phyloP scores from a whole-genome alignment of 2,113 vertebrate species.

The Lycaon pictus region DNA sequence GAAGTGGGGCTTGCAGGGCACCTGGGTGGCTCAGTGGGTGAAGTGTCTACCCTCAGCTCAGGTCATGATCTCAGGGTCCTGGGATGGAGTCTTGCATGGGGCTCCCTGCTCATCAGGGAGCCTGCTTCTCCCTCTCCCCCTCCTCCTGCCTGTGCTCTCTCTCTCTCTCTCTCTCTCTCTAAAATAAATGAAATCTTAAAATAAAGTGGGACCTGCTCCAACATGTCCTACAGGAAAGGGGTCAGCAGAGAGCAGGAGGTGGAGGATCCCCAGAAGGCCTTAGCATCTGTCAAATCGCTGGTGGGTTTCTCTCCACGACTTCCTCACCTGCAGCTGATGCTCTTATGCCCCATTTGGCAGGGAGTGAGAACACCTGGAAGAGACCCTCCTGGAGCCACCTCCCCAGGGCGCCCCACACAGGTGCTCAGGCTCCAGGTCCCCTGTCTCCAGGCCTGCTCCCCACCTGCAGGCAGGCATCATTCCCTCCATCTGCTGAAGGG shows the following conservation, averaged over 20 bases:
- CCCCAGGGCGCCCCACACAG: background rate
- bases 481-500: no score
- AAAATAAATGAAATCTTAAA: background rate
- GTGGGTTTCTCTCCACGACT: accelerated
- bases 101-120: background rate
- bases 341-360: background rate
- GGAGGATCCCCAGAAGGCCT: no score
- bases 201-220: background rate
- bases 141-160: background rate
- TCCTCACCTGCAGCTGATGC: accelerated
- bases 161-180: background rate
- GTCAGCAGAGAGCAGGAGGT: no score
- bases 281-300: accelerated
- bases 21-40: background rate
- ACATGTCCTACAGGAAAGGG: no score
- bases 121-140: background rate
- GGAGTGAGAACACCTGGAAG: background rate
- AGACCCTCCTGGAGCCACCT: accelerated
- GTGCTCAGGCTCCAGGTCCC: background rate
- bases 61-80: background rate
- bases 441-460: background rate
- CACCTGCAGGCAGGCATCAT: background rate
- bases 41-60: accelerated
- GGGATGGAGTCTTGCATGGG: background rate
- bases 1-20: accelerated